Evolutionary conservation across 2,113 vertebrate species (phyloP).

Genomic region (Dromiciops gliroides): DNA sequence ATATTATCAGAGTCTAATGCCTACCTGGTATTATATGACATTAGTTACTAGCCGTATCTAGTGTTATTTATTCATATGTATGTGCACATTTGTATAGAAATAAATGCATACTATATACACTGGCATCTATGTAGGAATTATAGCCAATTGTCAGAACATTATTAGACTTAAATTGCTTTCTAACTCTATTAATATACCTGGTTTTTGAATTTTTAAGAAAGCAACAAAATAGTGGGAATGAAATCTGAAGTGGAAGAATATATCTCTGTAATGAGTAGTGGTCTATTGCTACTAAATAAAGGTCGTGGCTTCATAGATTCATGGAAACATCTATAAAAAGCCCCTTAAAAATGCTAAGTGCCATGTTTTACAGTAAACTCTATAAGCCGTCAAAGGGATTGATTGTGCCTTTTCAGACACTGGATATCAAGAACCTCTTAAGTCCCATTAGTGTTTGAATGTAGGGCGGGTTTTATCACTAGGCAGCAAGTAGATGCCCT

Average conservation of each 20-base stretch:
- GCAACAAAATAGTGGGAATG: constrained; percentile 69
- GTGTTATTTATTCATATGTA: constrained; percentile 55
- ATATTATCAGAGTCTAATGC: neutral
- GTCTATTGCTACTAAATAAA: constrained; percentile 57
- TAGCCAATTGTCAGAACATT: constrained; percentile 71
- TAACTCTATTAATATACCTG: constrained; percentile 66
- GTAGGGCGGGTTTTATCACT: neutral
- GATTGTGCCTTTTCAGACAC: constrained; percentile 48
- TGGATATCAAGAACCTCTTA: constrained; percentile 29
- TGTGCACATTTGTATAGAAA: constrained; percentile 69
- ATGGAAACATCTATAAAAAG: constrained; percentile 61
- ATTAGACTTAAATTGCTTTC: constrained; percentile 72
- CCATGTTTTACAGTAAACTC: constrained; percentile 47
- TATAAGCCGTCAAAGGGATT: constrained; percentile 23
- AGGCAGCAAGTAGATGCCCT: neutral
- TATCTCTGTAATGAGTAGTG: neutral
- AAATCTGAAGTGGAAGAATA: constrained; percentile 48
- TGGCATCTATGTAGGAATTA: constrained; percentile 64
- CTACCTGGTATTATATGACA: constrained; percentile 21
- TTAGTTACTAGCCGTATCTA: constrained; percentile 52
- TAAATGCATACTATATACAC: constrained; percentile 45
- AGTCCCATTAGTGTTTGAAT: constrained; percentile 30
- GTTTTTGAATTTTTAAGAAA: constrained; percentile 68
- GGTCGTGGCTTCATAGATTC: constrained; percentile 47
- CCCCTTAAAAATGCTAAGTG: constrained; percentile 58